These are phyloP conservation scores for Pampus argenteus DNA, from an alignment of 2,797 vertebrate species.

Conservation along the genomic window DNA sequence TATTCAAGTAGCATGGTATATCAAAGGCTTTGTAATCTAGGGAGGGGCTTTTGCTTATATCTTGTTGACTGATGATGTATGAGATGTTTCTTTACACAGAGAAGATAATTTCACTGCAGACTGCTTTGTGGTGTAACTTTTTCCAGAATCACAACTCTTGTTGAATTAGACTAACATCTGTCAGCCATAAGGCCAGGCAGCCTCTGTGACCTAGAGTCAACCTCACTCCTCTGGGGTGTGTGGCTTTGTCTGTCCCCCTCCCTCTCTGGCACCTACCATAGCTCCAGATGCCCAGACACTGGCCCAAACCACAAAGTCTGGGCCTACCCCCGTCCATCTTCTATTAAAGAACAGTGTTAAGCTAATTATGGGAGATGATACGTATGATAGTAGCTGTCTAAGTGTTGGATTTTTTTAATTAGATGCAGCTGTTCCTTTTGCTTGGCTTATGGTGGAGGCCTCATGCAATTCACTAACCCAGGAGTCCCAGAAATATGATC, in stretches of 20 bases:
- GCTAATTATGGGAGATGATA: conserved; percentile 52
- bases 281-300: conserved; percentile 64
- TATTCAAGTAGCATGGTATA: conserved; percentile 49
- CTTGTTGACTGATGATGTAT: conserved; percentile 62
- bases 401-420: conserved; percentile 75
- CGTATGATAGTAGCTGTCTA: conserved; percentile 45
- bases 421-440: conserved; percentile 63
- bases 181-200: conserved; percentile 73
- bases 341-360: conserved; percentile 42
- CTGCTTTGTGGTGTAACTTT: conserved; percentile 62
- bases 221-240: conserved; percentile 66
- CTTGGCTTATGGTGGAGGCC: conserved; percentile 34
- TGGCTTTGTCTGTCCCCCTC: conserved; percentile 49
- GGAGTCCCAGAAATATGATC: conserved; percentile 33
- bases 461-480: conserved; percentile 32
- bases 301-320: conserved; percentile 70
- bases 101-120: conserved; percentile 65
- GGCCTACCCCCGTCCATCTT: conserved; percentile 44
- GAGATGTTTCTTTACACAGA: conserved; percentile 67
- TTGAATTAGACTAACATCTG: conserved; percentile 79
- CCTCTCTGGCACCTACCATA: conserved; percentile 55
- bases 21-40: conserved; percentile 53
- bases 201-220: conserved; percentile 71
- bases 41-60: conserved; percentile 48
- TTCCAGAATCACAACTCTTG: conserved; percentile 70